Evolutionary conservation across 2,113 vertebrate species (phyloP), one percentile per base, ranked within the genome.

Genomic region (Bambusicola thoracicus): DNA sequence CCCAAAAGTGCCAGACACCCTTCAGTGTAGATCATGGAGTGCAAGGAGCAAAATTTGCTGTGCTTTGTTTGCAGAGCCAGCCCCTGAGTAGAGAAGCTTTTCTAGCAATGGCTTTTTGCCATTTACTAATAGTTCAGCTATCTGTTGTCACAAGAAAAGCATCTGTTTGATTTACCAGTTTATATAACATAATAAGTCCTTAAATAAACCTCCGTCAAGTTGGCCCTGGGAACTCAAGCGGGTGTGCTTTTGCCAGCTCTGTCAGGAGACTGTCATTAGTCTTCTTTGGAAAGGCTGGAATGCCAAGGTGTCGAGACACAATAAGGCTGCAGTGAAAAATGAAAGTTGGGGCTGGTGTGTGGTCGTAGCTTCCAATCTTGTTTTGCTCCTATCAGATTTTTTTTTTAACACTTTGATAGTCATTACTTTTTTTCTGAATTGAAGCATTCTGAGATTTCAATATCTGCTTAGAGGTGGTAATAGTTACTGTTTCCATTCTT

Each of bases 121-220:
- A 82, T 95, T 89, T 90, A 15, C 92, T 95, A 87, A 89, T 93
- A 96, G 90, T 95, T 94, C 67, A 92, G 82, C 82, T 95, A 88
- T 93, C 82, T 96, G 88, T 94, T 92, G 70, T 93, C 85, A 94
- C 86, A 90, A 91, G 92, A 87, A 92, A 96, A 96, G 93, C 91
- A 94, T 92, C 95, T 94, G 91, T 94, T 93, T 93, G 95, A 94
- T 96, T 95, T 97, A 92, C 94, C 90, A 90, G 94, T 96, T 84
- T 92, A 96, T 94, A 68, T 93, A 94, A 92, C 77, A 84, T 81
- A 91, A 51, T 84, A 82, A 95, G 90, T 78, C 97, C 95, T 96
- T 95, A 96, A 94, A 95, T 95, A 97, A 92, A 89, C 97, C 91
- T 88, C 90, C 10, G 27, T 91, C 85, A 85, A 68, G 74, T 8